Base-by-base conservation (phyloP, 2,888 invertebrate genomes). In the Apoderus coryli region DNA sequence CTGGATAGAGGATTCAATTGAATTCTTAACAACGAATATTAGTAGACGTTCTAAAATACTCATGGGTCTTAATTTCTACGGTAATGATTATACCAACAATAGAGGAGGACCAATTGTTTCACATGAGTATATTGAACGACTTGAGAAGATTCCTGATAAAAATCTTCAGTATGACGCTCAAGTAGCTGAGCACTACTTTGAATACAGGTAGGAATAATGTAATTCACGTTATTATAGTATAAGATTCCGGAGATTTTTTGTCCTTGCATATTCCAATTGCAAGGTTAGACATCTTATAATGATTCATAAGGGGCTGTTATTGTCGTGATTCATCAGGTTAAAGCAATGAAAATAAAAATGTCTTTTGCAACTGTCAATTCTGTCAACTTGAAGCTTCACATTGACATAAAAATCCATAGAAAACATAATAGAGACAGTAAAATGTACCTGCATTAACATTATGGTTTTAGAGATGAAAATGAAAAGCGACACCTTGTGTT, bases 41-140 rank as follows among this genome's bases (percentile, higher is more conserved):
- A 58, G 63, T 3, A 74, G 73, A 46, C 63, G 84, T 24, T 58
- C 65, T 3, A 88, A 92, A 60, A 79, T 93, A 36, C 63, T 93
- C 9, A 60, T 89, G 40, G 93, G 93, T 1, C 54, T 93, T 4
- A 95, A 93, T 56, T 89, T 93, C 60, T 95, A 92, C 58, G 93
- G 93, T 2, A 80, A 88, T 52, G 81, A 84, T 41, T 92, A 80
- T 46, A 78, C 77, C 0, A 69, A 76, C 1, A 73, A 76, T 43
- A 82, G 84, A 3, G 89, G 88, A 3, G 78, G 79, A 1, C 73
- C 90, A 0, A 78, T 93, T 34, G 61, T 89, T 7, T 82, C 77
- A 2, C 64, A 69, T 4, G 76, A 84, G 49, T 90, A 77, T 51
- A 61, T 90, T 29, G 75, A 81, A 38, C 60, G 80, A 26, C 54